A percentile compares a stretch with the other conserved stretches of the same genome.
These are phyloP conservation scores for Netta rufina DNA, from an alignment of 2,797 vertebrate species.

Conservation along the genomic window DNA sequence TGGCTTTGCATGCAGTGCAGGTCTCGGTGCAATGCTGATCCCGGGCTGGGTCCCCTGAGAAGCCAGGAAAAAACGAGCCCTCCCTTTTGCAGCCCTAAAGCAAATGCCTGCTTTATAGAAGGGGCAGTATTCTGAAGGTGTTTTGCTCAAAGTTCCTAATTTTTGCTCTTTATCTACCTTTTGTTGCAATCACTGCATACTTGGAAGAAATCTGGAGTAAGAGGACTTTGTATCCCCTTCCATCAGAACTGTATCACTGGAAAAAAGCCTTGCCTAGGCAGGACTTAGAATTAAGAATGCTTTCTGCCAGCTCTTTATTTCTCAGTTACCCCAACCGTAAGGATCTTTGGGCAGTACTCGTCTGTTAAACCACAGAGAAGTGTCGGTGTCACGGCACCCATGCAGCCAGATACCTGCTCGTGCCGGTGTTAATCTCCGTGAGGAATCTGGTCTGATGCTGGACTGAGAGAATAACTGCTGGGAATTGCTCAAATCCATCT, in stretches of 20 bases:
- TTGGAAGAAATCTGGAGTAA: not conserved
- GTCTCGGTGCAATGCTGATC: not conserved
- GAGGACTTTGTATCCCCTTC: not conserved
- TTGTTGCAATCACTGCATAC: not conserved
- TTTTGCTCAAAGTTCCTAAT: not conserved
- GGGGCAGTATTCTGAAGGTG: not conserved
- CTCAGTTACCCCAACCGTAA: not conserved
- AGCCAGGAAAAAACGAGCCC: not conserved
- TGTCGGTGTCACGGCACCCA: not conserved
- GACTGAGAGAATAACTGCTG: not conserved
- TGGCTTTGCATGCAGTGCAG: not conserved
- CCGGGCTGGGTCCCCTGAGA: not conserved
- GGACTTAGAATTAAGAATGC: accelerated
- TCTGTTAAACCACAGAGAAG: not conserved
- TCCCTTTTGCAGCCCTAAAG: not conserved
- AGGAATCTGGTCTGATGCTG: not conserved
- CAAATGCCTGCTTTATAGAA: accelerated
- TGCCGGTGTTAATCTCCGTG: not conserved
- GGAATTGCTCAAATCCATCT: not conserved
- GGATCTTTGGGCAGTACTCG: not conserved
- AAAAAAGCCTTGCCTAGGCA: not conserved
- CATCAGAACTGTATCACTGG: not conserved
- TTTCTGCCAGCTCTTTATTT: not conserved
- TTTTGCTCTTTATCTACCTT: not conserved
- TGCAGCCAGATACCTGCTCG: not conserved